phyloP scores from a whole-genome alignment of 2,888 invertebrate genomes.

The Venustoraphidia nigricollis region DNA sequence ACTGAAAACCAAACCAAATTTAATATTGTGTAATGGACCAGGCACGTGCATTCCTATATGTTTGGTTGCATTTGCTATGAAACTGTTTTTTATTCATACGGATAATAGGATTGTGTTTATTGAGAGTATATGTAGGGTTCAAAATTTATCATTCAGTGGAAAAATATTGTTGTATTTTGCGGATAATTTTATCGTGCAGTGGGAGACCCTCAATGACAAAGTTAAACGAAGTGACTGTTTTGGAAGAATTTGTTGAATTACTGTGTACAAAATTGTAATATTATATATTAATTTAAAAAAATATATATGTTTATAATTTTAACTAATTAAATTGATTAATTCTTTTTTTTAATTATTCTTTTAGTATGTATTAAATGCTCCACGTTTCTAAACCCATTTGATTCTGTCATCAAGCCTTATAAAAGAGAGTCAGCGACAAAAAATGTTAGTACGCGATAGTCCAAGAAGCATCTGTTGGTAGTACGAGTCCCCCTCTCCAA shows the following conservation, averaged over 20 bases:
- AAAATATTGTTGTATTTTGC: constrained; percentile 70
- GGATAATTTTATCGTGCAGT: constrained; percentile 84
- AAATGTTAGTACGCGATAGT: too few species aligned
- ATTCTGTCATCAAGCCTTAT: too few species aligned
- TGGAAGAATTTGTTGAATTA: constrained; percentile 48
- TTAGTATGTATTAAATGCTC: too few species aligned
- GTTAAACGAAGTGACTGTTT: constrained; percentile 59
- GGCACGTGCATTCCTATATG: constrained; percentile 93
- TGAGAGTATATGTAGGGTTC: constrained; percentile 90
- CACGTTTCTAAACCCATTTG: too few species aligned
- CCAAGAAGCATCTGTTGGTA: too few species aligned
- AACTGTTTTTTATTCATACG: constrained; percentile 41
- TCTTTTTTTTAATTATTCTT: too few species aligned
- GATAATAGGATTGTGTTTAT: constrained; percentile 72
- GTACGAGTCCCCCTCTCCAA: too few species aligned
- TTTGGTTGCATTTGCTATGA: constrained; percentile 56
- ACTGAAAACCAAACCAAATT: constrained; percentile 53
- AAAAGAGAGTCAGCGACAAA: too few species aligned
- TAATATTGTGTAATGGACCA: constrained; percentile 88
- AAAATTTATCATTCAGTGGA: constrained; percentile 76
- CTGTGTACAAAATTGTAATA: too few species aligned
- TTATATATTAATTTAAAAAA: too few species aligned
- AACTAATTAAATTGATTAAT: too few species aligned
- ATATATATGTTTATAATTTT: too few species aligned
- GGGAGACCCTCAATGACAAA: constrained; percentile 58